Percentiles rank a stretch among this genome's conserved stretches.
Conservation (phyloP, 1,140 invertebrate species). For the Dinothrombium tinctorium region DNA sequence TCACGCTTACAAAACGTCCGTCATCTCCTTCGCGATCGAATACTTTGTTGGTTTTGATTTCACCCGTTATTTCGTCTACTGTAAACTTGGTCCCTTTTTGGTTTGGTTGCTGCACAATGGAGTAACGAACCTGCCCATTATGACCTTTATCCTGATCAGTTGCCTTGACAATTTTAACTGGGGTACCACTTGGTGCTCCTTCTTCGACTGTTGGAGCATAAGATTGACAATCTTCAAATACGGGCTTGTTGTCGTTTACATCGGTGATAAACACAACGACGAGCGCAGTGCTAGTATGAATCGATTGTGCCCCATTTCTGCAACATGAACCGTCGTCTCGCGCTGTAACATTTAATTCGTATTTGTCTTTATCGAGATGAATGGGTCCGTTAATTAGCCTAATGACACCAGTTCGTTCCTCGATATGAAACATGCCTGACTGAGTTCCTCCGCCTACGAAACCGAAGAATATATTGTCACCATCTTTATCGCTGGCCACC, state of each 20-base stretch:
- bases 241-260: conserved; percentile 81
- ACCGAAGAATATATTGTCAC: conserved; percentile 75
- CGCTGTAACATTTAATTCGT: conserved; percentile 77
- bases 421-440: conserved; percentile 78
- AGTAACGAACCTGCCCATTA: conserved; percentile 79
- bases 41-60: conserved; percentile 80
- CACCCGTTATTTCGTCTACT: conserved; percentile 76
- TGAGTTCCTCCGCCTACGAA: conserved; percentile 69
- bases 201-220: conserved; percentile 71
- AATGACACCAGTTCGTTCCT: conserved; percentile 82
- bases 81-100: conserved; percentile 87
- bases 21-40: conserved; percentile 86
- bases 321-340: conserved; percentile 82
- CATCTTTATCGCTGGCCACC: conserved; percentile 81
- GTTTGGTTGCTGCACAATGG: conserved; percentile 83
- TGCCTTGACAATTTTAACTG: conserved; percentile 46
- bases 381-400: conserved; percentile 59
- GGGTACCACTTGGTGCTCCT: conserved; percentile 68
- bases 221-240: conserved; percentile 71
- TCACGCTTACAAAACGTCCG: conserved; percentile 82
- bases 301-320: conserved; percentile 50
- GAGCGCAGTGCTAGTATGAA: conserved; percentile 77
- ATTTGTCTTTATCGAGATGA: conserved; percentile 50
- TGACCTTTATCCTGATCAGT: conserved; percentile 69
- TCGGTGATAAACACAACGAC: conserved; percentile 89